Percentiles rank a stretch among this genome's conserved stretches.
These are phyloP conservation scores for Sinotaia quadrata DNA, from an alignment of 2,888 invertebrate species.

Conservation along the genomic window DNA sequence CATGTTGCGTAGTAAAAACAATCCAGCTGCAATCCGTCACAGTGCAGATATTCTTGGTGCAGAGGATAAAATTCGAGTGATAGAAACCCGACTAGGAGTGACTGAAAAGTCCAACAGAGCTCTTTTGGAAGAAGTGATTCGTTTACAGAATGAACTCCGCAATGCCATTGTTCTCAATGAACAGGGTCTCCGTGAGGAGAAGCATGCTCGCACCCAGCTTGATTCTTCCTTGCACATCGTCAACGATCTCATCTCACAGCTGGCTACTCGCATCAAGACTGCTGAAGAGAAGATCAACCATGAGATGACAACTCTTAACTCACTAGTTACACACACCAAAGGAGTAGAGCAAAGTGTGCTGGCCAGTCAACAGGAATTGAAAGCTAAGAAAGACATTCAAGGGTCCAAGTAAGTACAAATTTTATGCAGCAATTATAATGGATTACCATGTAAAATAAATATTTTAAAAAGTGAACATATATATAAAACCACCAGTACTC, in stretches of 20 bases:
- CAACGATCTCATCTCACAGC: constrained; percentile 66
- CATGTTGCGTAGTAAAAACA: constrained; percentile 18
- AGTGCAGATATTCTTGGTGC: constrained; percentile 44
- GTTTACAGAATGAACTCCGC: constrained; percentile 68
- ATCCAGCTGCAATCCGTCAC: constrained; percentile 24
- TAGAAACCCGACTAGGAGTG: constrained; percentile 68
- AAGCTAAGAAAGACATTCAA: constrained; percentile 61
- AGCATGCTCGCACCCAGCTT: constrained; percentile 62
- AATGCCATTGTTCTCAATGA: constrained; percentile 62
- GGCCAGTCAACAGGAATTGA: constrained; percentile 65
- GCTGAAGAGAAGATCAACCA: constrained; percentile 68
- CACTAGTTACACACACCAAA: constrained; percentile 65
- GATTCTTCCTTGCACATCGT: constrained; percentile 65
- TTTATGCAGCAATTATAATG: background rate
- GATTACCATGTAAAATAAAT: no score
- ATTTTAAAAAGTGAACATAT: no score
- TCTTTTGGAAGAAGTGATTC: constrained; percentile 70
- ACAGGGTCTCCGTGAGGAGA: constrained; percentile 63
- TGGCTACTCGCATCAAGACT: constrained; percentile 62
- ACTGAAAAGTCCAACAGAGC: constrained; percentile 72
- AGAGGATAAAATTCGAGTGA: constrained; percentile 59
- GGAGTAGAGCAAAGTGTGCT: constrained; percentile 68
- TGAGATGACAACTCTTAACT: constrained; percentile 61
- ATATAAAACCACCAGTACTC: no score
- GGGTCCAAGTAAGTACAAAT: constrained; percentile 49